Conservation (phyloP, 2,888 invertebrate species). For the Meteorus colon region DNA sequence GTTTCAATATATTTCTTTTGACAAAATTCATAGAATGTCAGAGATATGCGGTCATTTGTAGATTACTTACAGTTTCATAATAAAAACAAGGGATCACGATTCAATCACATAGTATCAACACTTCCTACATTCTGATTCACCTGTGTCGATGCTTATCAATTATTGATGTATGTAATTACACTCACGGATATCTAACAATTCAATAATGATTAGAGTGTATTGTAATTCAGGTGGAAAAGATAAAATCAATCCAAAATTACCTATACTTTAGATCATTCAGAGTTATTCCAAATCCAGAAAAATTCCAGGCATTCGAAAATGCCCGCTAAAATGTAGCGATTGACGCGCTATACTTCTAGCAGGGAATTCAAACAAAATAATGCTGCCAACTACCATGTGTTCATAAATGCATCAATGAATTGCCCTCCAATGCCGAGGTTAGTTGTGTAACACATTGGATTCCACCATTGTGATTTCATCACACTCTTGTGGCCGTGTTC, state of each 20-base stretch:
- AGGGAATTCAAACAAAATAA: background rate
- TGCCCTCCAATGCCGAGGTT: background rate
- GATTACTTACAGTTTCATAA: background rate
- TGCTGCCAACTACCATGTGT: background rate
- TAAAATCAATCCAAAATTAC: too few species aligned
- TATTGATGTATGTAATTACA: too few species aligned
- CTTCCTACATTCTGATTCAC: too few species aligned
- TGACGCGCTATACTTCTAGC: background rate
- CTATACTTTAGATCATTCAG: background rate
- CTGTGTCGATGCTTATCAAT: too few species aligned
- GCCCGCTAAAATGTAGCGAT: background rate
- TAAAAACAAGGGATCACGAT: too few species aligned
- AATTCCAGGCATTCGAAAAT: background rate
- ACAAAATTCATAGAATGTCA: background rate
- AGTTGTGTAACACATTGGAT: background rate
- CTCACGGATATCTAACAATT: too few species aligned
- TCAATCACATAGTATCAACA: too few species aligned
- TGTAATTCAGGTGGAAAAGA: too few species aligned
- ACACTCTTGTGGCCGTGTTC: constrained; percentile 10
- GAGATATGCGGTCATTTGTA: background rate
- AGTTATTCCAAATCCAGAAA: too few species aligned
- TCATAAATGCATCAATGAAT: background rate
- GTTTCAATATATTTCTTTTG: constrained; percentile 9
- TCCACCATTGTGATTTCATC: constrained; percentile 11
- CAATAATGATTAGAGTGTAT: too few species aligned